Conservation (phyloP, 2,797 vertebrate species). For the Anabas testudineus region DNA sequence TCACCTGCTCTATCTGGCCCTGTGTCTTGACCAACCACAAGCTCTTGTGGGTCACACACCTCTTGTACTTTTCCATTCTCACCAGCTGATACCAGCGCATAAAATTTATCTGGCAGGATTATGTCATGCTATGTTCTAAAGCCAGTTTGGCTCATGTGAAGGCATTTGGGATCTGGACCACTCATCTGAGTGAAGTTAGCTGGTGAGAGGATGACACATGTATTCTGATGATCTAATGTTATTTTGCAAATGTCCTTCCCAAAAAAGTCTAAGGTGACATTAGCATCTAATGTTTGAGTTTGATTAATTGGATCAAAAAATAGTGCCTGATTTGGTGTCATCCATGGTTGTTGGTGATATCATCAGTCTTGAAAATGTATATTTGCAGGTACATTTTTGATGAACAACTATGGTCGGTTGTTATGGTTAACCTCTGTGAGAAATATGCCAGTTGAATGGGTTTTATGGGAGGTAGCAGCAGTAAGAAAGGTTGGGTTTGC, state of each 20-base stretch:
- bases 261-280: no score
- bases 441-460: neutral
- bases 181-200: slow-evolving; percentile 14
- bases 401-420: no score
- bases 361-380: no score
- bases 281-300: neutral
- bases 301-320: no score
- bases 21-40: slow-evolving; percentile 32
- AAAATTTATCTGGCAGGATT: slow-evolving; percentile 5
- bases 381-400: no score
- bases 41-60: slow-evolving; percentile 40
- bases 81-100: slow-evolving; percentile 42
- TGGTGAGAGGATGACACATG: neutral
- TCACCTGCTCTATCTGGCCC: slow-evolving; percentile 50
- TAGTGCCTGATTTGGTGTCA: neutral
- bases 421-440: neutral
- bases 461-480: neutral
- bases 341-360: neutral
- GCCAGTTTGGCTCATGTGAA: slow-evolving; percentile 27
- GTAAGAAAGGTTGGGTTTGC: neutral
- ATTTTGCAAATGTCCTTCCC: neutral
- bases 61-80: slow-evolving; percentile 78
- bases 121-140: slow-evolving; percentile 27
- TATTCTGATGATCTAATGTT: neutral
- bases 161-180: slow-evolving; percentile 23